Percentiles rank a stretch among this genome's conserved stretches.
These are phyloP conservation scores for Scaptomyza caliginosa DNA, from an alignment of 2,888 invertebrate species.

Conservation along the genomic window DNA sequence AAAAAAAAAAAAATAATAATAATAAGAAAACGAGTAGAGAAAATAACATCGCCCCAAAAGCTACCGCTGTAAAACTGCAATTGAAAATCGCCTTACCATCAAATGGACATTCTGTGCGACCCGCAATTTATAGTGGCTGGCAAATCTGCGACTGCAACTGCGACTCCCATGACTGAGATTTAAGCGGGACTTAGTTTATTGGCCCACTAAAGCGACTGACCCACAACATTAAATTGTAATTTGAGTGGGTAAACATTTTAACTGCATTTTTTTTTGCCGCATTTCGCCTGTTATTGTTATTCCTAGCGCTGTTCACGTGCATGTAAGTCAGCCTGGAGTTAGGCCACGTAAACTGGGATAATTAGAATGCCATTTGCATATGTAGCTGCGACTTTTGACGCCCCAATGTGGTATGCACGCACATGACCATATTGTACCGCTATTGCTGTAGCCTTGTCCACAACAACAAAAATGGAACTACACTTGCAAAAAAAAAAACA, in stretches of 20 bases:
- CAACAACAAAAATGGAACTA: slow-evolving; percentile 31
- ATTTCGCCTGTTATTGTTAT: neutral
- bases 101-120: slow-evolving; percentile 67
- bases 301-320: slow-evolving; percentile 8
- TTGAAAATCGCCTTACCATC: slow-evolving; percentile 72
- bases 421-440: slow-evolving; percentile 39
- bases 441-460: slow-evolving; percentile 33
- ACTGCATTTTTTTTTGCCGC: neutral
- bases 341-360: slow-evolving; percentile 46
- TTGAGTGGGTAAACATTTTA: slow-evolving; percentile 50
- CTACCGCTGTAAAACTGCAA: slow-evolving; percentile 58
- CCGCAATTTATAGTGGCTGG: slow-evolving; percentile 69
- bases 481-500: neutral
- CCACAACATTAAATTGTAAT: slow-evolving; percentile 77
- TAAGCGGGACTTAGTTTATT: slow-evolving; percentile 55
- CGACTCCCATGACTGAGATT: slow-evolving; percentile 48
- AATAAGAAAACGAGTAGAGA: too few relatives aligned
- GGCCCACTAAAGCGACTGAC: slow-evolving; percentile 76
- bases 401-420: slow-evolving; percentile 51
- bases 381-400: slow-evolving; percentile 64
- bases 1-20: slow-evolving; percentile 29
- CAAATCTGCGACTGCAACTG: slow-evolving; percentile 32
- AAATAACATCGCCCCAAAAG: slow-evolving; percentile 43
- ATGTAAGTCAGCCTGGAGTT: slow-evolving; percentile 40
- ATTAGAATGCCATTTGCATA: slow-evolving; percentile 59